These are phyloP conservation scores for Drosophila hamatofila DNA, from an alignment of 2,888 invertebrate species.

Conservation along the genomic window DNA sequence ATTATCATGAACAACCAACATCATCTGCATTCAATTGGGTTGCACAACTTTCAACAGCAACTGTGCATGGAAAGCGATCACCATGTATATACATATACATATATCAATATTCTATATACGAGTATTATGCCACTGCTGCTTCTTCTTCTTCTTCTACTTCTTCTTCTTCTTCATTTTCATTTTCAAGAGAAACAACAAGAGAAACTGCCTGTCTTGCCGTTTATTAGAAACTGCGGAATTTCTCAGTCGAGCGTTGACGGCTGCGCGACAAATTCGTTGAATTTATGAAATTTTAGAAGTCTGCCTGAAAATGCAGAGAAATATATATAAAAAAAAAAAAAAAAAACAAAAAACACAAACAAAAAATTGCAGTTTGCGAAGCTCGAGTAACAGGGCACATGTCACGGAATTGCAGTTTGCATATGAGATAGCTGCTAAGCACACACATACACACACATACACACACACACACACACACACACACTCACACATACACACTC, in stretches of 20 bases:
- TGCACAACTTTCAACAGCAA: slow-evolving; percentile 39
- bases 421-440: slow-evolving; percentile 45
- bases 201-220: slow-evolving; percentile 63
- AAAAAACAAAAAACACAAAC: background rate
- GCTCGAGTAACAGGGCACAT: slow-evolving; percentile 69
- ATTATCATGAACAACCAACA: slow-evolving; percentile 46
- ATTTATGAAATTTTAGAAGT: slow-evolving; percentile 80
- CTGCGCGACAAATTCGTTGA: slow-evolving; percentile 74
- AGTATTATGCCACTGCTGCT: too few relatives aligned
- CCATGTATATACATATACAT: background rate
- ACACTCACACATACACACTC: slow-evolving; percentile 6
- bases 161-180: background rate
- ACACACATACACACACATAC: slow-evolving; percentile 12
- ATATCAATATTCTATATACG: background rate
- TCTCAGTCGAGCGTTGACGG: slow-evolving; percentile 53
- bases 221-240: slow-evolving; percentile 69
- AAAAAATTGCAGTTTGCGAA: slow-evolving; percentile 27
- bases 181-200: slow-evolving; percentile 26
- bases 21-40: slow-evolving; percentile 39
- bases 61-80: slow-evolving; percentile 24
- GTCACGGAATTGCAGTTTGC: slow-evolving; percentile 70
- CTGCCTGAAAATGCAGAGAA: slow-evolving; percentile 25
- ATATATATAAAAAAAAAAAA: background rate
- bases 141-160: background rate
- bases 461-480: background rate